These are phyloP conservation scores for Limnephilus lunatus DNA, from an alignment of 2,888 invertebrate genomes.

Conservation along the genomic window DNA sequence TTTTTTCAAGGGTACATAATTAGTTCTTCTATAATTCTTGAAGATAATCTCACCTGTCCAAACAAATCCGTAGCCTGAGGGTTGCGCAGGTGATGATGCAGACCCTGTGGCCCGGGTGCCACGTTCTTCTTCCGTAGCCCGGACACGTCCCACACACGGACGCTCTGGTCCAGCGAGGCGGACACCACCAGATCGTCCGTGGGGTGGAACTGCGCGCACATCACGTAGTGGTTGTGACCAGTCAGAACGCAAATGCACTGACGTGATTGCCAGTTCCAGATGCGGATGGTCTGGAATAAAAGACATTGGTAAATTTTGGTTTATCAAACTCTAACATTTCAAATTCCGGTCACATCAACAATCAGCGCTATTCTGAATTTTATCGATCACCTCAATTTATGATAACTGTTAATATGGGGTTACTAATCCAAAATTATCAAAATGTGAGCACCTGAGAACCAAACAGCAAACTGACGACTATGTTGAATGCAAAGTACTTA, in stretches of 20 bases:
- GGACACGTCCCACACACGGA: conserved; percentile 99
- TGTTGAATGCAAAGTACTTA: no score
- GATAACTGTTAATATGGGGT: no score
- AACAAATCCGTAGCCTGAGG: conserved; percentile 95
- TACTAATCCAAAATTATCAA: no score
- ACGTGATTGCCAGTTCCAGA: conserved; percentile 99
- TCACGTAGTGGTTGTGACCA: conserved; percentile 99
- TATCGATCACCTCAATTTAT: no score
- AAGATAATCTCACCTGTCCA: conserved; percentile 79
- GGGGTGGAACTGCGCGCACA: conserved; percentile 99
- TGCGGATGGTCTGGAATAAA: conserved; percentile 90
- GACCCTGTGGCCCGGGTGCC: conserved; percentile 94
- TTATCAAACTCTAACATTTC: neutral
- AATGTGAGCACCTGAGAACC: no score
- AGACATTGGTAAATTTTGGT: conserved; percentile 57
- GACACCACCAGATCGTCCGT: conserved; percentile 97
- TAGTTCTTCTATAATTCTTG: neutral
- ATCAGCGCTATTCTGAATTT: no score
- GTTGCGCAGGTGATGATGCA: conserved; percentile 92
- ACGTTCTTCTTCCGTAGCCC: conserved; percentile 97
- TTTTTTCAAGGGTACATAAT: neutral
- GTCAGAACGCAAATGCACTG: conserved; percentile 96
- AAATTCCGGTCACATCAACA: neutral
- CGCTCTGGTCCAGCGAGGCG: conserved; percentile 98
- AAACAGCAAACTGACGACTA: no score